phyloP scores from a whole-genome alignment of 1,140 invertebrate species.

The Drosophila truncata region DNA sequence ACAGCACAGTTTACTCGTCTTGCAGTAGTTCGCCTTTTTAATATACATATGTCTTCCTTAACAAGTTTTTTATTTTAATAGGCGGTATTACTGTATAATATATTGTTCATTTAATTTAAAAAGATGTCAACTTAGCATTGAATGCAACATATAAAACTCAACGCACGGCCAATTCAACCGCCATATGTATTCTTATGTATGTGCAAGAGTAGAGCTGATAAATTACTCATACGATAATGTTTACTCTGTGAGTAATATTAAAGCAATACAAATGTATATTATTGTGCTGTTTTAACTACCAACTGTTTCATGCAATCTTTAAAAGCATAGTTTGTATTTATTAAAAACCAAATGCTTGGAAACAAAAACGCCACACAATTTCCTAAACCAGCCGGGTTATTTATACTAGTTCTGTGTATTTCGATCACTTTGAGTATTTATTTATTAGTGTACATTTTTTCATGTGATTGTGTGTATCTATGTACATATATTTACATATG shows the following conservation, averaged over 20 bases:
- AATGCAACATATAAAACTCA: neutral
- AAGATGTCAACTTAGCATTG: neutral
- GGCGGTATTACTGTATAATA: neutral
- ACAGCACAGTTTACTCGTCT: neutral
- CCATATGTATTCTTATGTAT: neutral
- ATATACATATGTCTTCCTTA: neutral
- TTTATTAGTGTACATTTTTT: neutral
- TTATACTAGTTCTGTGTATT: neutral
- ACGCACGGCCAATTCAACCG: neutral
- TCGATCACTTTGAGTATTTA: conserved; percentile 4
- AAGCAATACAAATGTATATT: conserved; percentile 15
- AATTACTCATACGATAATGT: conserved; percentile 36
- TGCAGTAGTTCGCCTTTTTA: neutral
- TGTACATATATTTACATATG: conserved; percentile 26
- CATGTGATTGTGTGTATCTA: conserved; percentile 22
- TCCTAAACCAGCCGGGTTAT: neutral
- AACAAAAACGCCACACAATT: neutral
- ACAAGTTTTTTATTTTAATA: conserved; percentile 1
- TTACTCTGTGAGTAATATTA: conserved; percentile 40
- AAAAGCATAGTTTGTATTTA: neutral
- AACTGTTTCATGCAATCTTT: neutral
- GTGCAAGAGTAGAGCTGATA: conserved; percentile 15
- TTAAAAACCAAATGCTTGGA: neutral
- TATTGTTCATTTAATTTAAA: neutral
- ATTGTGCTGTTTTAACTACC: conserved; percentile 11